These are phyloP conservation scores for Osmerus eperlanus DNA, from an alignment of 2,113 vertebrate species.

Conservation along the genomic window DNA sequence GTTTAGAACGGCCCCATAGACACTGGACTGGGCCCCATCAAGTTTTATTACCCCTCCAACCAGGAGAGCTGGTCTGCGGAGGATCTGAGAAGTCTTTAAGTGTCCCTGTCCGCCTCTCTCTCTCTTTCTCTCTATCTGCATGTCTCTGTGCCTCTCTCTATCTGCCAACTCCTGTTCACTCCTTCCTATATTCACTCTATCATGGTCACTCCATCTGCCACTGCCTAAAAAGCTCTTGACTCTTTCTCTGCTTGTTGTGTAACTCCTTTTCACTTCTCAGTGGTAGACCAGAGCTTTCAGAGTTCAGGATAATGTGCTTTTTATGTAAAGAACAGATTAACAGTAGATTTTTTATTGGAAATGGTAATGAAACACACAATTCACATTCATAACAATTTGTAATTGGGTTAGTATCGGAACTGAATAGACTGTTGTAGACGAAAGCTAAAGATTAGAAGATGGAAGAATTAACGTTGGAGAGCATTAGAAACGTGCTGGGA, in stretches of 20 bases:
- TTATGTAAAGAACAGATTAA: too few relatives aligned
- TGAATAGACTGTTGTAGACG: too few relatives aligned
- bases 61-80: not conserved
- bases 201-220: not conserved
- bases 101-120: not conserved
- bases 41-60: constrained; percentile 8
- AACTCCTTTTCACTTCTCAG: not conserved
- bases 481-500: too few relatives aligned
- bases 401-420: too few relatives aligned
- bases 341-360: too few relatives aligned
- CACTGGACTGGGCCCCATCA: not conserved
- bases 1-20: constrained; percentile 14
- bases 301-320: too few relatives aligned
- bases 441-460: too few relatives aligned
- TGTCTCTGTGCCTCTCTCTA: not conserved
- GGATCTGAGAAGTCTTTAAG: not conserved
- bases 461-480: too few relatives aligned
- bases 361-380: too few relatives aligned
- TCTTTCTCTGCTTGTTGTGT: not conserved
- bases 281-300: not conserved
- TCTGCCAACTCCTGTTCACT: not conserved
- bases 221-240: not conserved
- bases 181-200: not conserved
- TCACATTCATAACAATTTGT: too few relatives aligned
- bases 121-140: not conserved